These are phyloP conservation scores for Bombus waltoni DNA, from an alignment of 1,140 invertebrate genomes.

Conservation along the genomic window DNA sequence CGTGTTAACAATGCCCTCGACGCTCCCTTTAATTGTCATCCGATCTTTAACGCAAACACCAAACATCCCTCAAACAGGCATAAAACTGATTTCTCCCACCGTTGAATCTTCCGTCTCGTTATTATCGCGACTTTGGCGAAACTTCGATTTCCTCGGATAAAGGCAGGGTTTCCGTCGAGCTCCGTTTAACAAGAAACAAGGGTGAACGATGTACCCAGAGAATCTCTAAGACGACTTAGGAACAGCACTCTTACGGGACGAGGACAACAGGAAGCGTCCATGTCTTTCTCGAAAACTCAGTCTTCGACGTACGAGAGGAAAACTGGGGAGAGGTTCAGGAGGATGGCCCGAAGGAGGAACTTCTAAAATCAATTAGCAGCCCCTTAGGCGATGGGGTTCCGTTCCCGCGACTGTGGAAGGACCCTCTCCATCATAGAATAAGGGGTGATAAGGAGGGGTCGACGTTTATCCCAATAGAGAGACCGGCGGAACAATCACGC, in stretches of 20 bases:
- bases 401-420: conserved; percentile 59
- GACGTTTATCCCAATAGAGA: conserved; percentile 71
- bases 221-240: conserved; percentile 60
- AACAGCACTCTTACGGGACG: conserved; percentile 47
- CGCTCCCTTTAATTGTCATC: too few species aligned
- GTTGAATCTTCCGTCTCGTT: conserved; percentile 11
- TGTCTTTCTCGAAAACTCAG: conserved; percentile 46
- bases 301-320: conserved; percentile 7
- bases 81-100: background rate
- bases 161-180: conserved; percentile 40
- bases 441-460: conserved; percentile 67
- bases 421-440: conserved; percentile 65
- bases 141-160: conserved; percentile 46
- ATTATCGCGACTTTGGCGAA: conserved; percentile 1
- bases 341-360: conserved; percentile 63
- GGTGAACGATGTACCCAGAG: conserved; percentile 43
- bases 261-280: conserved; percentile 32
- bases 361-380: conserved; percentile 74
- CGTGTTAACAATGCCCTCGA: too few species aligned
- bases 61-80: too few species aligned
- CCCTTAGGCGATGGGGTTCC: conserved; percentile 70
- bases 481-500: conserved; percentile 67
- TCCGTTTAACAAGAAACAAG: conserved; percentile 66
- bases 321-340: background rate
- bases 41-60: background rate